These are phyloP conservation scores for Xylocampa areola DNA, from an alignment of 2,888 invertebrate genomes.

Conservation along the genomic window DNA sequence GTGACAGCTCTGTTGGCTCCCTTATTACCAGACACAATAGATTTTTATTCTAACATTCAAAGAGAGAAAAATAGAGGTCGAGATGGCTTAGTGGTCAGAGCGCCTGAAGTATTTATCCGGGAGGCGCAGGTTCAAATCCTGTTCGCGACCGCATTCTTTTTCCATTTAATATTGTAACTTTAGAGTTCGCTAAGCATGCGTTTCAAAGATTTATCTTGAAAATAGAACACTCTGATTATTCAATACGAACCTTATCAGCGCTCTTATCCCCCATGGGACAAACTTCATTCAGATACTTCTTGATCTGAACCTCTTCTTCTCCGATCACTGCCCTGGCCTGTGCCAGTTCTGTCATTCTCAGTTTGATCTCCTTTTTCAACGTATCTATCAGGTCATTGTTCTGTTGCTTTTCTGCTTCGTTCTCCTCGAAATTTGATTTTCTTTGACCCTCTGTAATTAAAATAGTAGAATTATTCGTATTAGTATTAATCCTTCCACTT, in stretches of 20 bases:
- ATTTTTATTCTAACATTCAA: too few relatives aligned
- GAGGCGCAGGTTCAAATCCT: too few relatives aligned
- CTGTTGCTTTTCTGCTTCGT: constrained; percentile 93
- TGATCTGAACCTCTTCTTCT: constrained; percentile 83
- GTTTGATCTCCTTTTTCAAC: constrained; percentile 93
- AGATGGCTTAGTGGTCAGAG: too few relatives aligned
- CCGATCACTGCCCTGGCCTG: constrained; percentile 87
- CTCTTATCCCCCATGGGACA: constrained; percentile 82
- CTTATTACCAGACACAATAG: too few relatives aligned
- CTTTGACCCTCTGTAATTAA: constrained; percentile 93
- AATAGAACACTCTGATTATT: neutral
- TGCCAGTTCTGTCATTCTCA: constrained; percentile 90
- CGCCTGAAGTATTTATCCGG: too few relatives aligned
- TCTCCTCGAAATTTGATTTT: constrained; percentile 95
- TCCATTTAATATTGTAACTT: too few relatives aligned
- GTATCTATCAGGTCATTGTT: constrained; percentile 92
- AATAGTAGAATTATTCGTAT: neutral
- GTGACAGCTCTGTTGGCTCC: too few relatives aligned
- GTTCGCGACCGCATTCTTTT: too few relatives aligned
- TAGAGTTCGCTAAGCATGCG: too few relatives aligned
- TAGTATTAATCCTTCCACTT: too few relatives aligned
- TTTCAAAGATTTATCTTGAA: too few relatives aligned
- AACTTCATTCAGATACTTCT: constrained; percentile 83
- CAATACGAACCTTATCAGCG: constrained; percentile 78
- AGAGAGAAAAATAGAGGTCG: too few relatives aligned